A percentile compares a stretch with the other conserved stretches of the same genome.
phyloP scores from a whole-genome alignment of 2,888 invertebrate genomes.

The Tetranychus piercei region DNA sequence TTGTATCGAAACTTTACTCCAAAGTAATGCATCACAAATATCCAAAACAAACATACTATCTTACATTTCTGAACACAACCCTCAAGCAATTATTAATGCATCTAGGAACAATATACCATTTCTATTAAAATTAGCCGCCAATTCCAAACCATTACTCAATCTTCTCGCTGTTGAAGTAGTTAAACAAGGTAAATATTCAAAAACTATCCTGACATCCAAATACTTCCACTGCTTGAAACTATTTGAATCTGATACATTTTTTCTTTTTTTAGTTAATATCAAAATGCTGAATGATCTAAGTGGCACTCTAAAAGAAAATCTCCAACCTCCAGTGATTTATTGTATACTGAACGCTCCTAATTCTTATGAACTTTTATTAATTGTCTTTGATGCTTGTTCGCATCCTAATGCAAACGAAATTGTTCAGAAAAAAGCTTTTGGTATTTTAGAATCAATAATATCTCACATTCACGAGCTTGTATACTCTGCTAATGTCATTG shows the following conservation, averaged over 20 bases:
- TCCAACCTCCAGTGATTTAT: slow-evolving; percentile 16
- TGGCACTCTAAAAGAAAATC: slow-evolving; percentile 15
- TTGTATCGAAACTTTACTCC: slow-evolving; percentile 23
- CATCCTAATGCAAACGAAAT: slow-evolving; percentile 14
- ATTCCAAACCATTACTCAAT: slow-evolving; percentile 20
- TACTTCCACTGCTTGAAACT: not conserved
- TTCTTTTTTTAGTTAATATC: slow-evolving; percentile 18
- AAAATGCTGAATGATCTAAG: slow-evolving; percentile 18
- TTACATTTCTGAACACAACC: slow-evolving; percentile 22
- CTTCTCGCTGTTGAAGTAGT: slow-evolving; percentile 16
- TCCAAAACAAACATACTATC: slow-evolving; percentile 20
- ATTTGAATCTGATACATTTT: not conserved
- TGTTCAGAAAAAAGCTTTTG: slow-evolving; percentile 10
- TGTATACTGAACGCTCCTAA: slow-evolving; percentile 21
- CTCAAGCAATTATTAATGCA: slow-evolving; percentile 19
- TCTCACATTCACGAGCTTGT: slow-evolving; percentile 19
- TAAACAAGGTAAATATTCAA: slow-evolving; percentile 14
- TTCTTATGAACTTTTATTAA: slow-evolving; percentile 19
- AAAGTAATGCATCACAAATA: slow-evolving; percentile 14
- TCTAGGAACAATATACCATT: slow-evolving; percentile 21
- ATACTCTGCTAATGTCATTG: slow-evolving; percentile 10
- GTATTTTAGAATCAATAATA: slow-evolving; percentile 15
- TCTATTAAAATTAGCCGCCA: slow-evolving; percentile 19
- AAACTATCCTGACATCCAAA: not conserved
- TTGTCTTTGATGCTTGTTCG: slow-evolving; percentile 18